A percentile compares a stretch with the other conserved stretches of the same genome.
phyloP scores from a whole-genome alignment of 1,140 invertebrate species.

The Mylabris phalerata region DNA sequence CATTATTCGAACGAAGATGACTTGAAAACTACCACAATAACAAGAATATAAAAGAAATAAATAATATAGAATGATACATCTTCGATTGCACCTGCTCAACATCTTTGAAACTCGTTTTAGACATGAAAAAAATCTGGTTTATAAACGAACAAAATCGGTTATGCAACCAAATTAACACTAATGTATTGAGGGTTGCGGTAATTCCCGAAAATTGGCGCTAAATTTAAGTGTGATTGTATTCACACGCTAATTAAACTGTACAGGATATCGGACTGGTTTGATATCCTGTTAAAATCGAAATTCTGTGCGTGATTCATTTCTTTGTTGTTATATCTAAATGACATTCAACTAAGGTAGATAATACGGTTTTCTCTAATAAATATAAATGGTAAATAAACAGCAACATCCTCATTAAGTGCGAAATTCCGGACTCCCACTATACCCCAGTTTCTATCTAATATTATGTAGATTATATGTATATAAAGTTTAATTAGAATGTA shows the following conservation, averaged over 20 bases:
- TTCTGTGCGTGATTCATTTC: too few relatives aligned
- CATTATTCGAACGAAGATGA: slow-evolving; percentile 9
- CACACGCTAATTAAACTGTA: too few relatives aligned
- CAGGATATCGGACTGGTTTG: slow-evolving; percentile 13
- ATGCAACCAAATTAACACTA: too few relatives aligned
- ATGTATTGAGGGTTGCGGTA: too few relatives aligned
- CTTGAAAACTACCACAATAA: neutral
- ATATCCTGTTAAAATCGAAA: slow-evolving; percentile 1
- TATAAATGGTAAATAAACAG: slow-evolving; percentile 17
- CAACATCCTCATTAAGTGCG: slow-evolving; percentile 19
- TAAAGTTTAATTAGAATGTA: slow-evolving; percentile 5
- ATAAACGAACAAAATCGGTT: too few relatives aligned
- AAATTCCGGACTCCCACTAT: slow-evolving; percentile 3
- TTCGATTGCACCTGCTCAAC: slow-evolving; percentile 13
- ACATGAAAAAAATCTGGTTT: slow-evolving; percentile 5
- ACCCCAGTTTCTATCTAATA: too few relatives aligned
- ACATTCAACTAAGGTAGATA: too few relatives aligned
- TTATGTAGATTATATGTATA: too few relatives aligned
- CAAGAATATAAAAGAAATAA: slow-evolving; percentile 1
- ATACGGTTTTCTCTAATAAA: neutral
- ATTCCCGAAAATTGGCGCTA: too few relatives aligned
- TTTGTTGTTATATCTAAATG: too few relatives aligned
- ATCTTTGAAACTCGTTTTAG: slow-evolving; percentile 8
- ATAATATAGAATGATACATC: slow-evolving; percentile 14
- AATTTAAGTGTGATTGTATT: too few relatives aligned